Evolutionary conservation across 2,113 vertebrate genomes (phyloP).

Genomic region (Cottus gobio): DNA sequence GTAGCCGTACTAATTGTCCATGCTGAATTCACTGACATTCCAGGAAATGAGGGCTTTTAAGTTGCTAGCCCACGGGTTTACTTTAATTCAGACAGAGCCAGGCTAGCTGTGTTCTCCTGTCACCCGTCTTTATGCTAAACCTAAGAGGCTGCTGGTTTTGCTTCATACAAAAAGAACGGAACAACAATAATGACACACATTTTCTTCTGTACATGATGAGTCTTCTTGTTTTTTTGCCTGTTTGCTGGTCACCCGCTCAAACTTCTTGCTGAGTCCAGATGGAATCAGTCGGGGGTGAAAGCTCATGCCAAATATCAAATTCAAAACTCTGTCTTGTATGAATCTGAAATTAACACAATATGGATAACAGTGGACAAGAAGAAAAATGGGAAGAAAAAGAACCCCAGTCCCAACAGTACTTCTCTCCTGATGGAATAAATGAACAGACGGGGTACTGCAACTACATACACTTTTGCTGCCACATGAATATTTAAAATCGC

Average conservation of each 20-base stretch:
- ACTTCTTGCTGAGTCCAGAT: constrained; percentile 73
- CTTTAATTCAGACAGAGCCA: not conserved
- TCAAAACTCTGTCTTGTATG: constrained; percentile 56
- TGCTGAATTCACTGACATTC: not conserved
- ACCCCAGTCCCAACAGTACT: not conserved
- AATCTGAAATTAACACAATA: constrained; percentile 69
- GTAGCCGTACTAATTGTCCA: not conserved
- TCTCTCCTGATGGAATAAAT: constrained; percentile 33
- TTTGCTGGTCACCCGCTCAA: constrained; percentile 48
- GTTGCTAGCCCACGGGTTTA: not conserved
- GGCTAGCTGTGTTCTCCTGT: not conserved
- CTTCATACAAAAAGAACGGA: not conserved
- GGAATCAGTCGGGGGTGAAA: constrained; percentile 68
- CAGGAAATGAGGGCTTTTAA: not conserved
- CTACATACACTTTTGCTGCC: constrained; percentile 11
- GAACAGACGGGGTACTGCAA: constrained; percentile 34
- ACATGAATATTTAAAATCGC: constrained; percentile 24
- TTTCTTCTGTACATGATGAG: not conserved
- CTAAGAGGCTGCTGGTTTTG: not conserved
- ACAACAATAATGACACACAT: not conserved
- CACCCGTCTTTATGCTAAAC: not conserved
- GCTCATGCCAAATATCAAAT: constrained; percentile 66
- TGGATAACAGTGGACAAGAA: constrained; percentile 48
- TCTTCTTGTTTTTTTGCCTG: not conserved
- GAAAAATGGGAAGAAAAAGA: constrained; percentile 34